Base-by-base conservation (phyloP, 2,797 vertebrate species). In the Choloepus didactylus region DNA sequence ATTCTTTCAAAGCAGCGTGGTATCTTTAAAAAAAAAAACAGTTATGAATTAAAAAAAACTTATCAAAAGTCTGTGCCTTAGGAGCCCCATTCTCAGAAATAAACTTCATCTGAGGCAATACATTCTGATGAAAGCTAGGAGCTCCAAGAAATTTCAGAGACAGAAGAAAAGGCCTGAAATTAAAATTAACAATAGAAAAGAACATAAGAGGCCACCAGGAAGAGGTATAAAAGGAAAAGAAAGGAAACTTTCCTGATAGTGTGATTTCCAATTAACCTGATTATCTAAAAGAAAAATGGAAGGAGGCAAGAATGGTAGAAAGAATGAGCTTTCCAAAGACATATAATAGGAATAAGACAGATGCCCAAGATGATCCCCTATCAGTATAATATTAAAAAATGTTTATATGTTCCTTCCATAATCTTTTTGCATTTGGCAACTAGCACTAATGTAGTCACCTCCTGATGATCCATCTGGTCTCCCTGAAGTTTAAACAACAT, bases 101-200 rank as follows among this genome's bases (percentile, higher is more conserved):
- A 16, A 95, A 18, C 29, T 54, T 84, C 46, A 89, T 9, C 5
- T 70, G 15, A 96, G 14, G 67, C 38, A 90, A 35, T 14, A 27
- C 14, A 46, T 88, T n/a, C 76, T 73, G 11, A 15, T 54, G n/a
- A 81, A 72, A 81, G 88, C 2, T 75, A 56, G 59, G 54, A 51
- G 23, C 3, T 70, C 67, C 5, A 60, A 87, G 70, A 84, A 91
- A 86, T 56, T 76, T 9, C 77, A 19, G 19, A 18, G 11, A 77
- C 21, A 60, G 31, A 79, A 90, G 29, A 85, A 54, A 91, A 75
- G 66, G 4, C 19, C 29, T 83, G 31, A 81, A 81, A 60, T 93
- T 96, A 70, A 92, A 70, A 64, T 49, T n/a, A 75, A 87, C 46
- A 54, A 49, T 5, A n/a, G n/a, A n/a, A 91, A 77, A 41, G 9